Evolutionary conservation across 2,888 invertebrate genomes (phyloP).

Genomic region (Rhimphoctona megacephalus): DNA sequence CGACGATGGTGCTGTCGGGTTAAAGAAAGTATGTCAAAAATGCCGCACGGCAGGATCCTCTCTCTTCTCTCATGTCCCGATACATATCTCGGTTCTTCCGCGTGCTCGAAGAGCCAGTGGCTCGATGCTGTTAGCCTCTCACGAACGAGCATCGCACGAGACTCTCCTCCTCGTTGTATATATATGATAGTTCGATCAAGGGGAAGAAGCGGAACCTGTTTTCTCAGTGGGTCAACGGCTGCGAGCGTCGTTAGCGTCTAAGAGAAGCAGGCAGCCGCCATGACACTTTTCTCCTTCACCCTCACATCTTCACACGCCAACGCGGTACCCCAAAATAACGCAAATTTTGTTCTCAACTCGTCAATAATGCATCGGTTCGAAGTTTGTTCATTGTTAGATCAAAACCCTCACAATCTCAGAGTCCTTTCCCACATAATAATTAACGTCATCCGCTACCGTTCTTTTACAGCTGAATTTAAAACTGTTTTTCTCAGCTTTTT

Average conservation of each 20-base stretch:
- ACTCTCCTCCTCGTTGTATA: constrained; percentile 62
- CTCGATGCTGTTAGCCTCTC: constrained; percentile 66
- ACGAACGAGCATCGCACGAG: constrained; percentile 57
- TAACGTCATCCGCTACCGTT: not conserved
- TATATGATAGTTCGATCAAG: constrained; percentile 73
- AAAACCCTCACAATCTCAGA: not conserved
- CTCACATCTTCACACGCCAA: constrained; percentile 18
- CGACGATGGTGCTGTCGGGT: constrained; percentile 40
- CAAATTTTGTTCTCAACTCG: constrained; percentile 32
- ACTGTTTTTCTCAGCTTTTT: not conserved
- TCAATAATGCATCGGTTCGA: constrained; percentile 41
- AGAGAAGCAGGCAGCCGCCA: constrained; percentile 45
- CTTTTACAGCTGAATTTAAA: constrained; percentile 10
- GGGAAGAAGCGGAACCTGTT: constrained; percentile 83
- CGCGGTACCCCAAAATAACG: constrained; percentile 28
- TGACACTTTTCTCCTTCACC: constrained; percentile 37
- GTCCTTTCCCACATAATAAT: constrained; percentile 31
- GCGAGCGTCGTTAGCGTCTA: constrained; percentile 52
- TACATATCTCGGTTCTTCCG: constrained; percentile 61
- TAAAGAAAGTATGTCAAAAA: constrained; percentile 84
- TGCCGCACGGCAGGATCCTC: constrained; percentile 77
- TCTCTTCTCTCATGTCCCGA: constrained; percentile 62
- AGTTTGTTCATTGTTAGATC: constrained; percentile 2
- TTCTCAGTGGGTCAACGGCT: constrained; percentile 83
- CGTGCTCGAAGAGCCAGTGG: constrained; percentile 51